Evolutionary conservation across 2,113 vertebrate species (phyloP), one percentile per base, ranked within the genome.

Genomic region (Trematomus loennbergii): DNA sequence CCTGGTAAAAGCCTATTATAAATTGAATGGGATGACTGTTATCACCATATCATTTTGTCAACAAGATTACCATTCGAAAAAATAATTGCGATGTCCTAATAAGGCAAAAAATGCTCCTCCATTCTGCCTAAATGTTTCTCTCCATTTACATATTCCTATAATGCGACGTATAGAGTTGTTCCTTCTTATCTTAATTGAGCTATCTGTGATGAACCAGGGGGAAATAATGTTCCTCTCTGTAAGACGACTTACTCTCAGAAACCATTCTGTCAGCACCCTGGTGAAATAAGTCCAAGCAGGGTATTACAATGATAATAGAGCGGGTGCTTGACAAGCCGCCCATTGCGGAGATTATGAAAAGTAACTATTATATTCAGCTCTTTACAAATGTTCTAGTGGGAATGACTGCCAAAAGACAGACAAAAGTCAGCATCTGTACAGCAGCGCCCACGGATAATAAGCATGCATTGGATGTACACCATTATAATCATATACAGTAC

Each of bases 291-390:
- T 89, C 85, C 71, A 76, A 72, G 65, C 78, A 82, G 64, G 72
- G 88, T 92, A 94, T 95, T 93, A 90, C 89, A 92, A 94, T 92
- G 86, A 94, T 90, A 93, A 92, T 92, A 87, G 89, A 73, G 79
- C 25, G 85, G 79, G 83, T 84, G 86, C 87, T 89, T 87, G 85
- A 84, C 88, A 82, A 86, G 87, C 50, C 25, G 57, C 72, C 87
- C 85, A 87, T 86, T 83, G 53, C 74, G 61, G 82, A 85, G 82
- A 92, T 93, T 88, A 89, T 87, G 69, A 92, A 93, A 90, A 90
- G 72, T 79, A 82, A 84, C 86, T 76, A 84, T 91, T 92, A 78
- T 88, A 87, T 88, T 89, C 78, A 85, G 77, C 78, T 64, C 83
- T 88, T 84, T 81, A 83, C 77, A 87, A 86, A 91, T 93, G 86